Evolutionary conservation across 2,797 vertebrate species (phyloP).

Genomic region (Neosilurus mollespiculum): DNA sequence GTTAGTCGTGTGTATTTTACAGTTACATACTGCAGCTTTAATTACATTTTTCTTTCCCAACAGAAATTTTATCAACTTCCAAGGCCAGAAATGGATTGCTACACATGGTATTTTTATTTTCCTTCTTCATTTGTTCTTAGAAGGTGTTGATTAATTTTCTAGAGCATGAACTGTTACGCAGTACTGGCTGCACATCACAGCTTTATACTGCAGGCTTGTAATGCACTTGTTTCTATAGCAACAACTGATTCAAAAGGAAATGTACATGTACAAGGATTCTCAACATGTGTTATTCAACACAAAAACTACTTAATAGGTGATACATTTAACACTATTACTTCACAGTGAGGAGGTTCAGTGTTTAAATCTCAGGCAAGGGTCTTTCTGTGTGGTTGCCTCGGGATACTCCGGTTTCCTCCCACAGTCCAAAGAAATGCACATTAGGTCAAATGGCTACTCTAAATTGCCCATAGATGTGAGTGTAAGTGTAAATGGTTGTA

Average conservation of each 20-base stretch:
- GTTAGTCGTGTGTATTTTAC: neutral
- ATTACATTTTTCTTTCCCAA: conserved; percentile 16
- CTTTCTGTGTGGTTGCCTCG: too few relatives aligned
- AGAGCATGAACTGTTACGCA: neutral
- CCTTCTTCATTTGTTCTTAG: neutral
- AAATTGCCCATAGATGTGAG: too few relatives aligned
- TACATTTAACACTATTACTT: too few relatives aligned
- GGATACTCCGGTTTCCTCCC: too few relatives aligned
- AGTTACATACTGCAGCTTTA: too few relatives aligned
- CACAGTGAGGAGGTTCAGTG: too few relatives aligned
- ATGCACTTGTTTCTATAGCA: neutral
- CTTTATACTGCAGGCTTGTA: neutral
- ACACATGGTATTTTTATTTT: conserved; percentile 38
- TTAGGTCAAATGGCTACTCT: too few relatives aligned
- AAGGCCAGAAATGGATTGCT: conserved; percentile 25
- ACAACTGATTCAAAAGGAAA: neutral
- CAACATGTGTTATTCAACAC: neutral
- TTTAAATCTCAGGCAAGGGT: too few relatives aligned
- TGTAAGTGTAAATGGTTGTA: too few relatives aligned
- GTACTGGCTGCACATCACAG: neutral
- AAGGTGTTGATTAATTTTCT: neutral
- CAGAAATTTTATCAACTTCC: conserved; percentile 48
- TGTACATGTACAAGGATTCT: too few relatives aligned
- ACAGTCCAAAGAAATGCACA: too few relatives aligned
- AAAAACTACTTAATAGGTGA: neutral